Evolutionary conservation across 2,113 vertebrate genomes (phyloP), one percentile per base, ranked within the genome.

Genomic region (Hemicordylus capensis): DNA sequence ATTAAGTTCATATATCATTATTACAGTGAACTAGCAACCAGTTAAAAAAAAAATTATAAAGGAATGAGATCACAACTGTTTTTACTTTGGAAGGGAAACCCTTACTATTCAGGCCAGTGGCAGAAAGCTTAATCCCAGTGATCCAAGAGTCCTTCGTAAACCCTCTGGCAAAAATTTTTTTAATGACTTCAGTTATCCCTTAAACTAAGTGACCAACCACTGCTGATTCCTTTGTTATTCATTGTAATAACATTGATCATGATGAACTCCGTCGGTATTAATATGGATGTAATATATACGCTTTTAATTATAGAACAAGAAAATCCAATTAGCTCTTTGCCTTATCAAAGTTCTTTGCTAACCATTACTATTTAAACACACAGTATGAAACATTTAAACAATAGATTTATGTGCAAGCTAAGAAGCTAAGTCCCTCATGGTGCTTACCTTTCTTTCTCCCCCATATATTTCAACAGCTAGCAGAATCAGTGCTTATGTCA

Each of bases 291-390:
- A 95, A 93, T 92, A 95, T 93, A 94, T 90, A 95, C 93, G 91
- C 91, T 94, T 95, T 95, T 94, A 94, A 95, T 95, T 95, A 95
- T 94, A 94, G 94, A 94, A 94, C 93, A 95, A 94, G 93, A 93
- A 95, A 94, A 95, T 94, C 93, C 93, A 95, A 94, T 94, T 95
- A 94, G 93, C 94, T 90, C 93, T 94, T 94, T 89, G 93, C 94
- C 92, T 94, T 90, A 90, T 95, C 94, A 92, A 95, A 94, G 91
- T 93, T 93, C 93, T 91, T 83, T 28, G 81, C 88, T 46, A 6
- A 88, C 93, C 70, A 88, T 0, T 48, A 91, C 93, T 95, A 90
- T 91, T 94, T 94, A 95, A 95, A 94, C 90, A 93, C 80, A 93
- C 88, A 80, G 90, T 87, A 94, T 88, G 89, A 90, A 94, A 87